These are phyloP conservation scores for Escarpia spicata DNA, from an alignment of 2,888 invertebrate genomes.

Conservation along the genomic window DNA sequence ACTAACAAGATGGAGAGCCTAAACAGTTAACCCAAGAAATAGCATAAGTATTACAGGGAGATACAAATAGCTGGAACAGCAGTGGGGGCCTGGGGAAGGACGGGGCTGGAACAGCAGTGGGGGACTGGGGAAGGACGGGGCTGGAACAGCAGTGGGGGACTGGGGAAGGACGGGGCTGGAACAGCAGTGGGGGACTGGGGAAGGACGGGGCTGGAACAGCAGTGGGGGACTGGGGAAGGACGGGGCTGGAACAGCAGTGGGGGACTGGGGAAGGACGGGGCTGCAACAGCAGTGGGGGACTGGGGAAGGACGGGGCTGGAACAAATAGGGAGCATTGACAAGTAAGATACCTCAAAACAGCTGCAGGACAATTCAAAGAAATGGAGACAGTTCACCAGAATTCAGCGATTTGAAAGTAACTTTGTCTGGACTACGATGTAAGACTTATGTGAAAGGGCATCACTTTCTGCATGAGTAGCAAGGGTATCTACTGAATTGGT, in stretches of 20 bases:
- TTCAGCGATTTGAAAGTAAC: neutral
- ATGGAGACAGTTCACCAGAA: neutral
- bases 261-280: no score
- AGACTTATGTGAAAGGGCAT: constrained; percentile 19
- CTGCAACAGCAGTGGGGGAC: neutral
- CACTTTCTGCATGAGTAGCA: constrained; percentile 14
- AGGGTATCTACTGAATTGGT: neutral
- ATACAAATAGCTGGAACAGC: neutral
- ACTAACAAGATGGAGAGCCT: neutral
- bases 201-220: neutral
- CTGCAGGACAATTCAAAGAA: neutral
- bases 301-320: no score
- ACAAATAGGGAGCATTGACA: neutral
- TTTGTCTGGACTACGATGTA: neutral
- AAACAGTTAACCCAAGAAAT: constrained; percentile 9
- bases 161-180: neutral
- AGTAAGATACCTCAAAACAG: neutral
- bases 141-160: neutral
- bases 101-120: neutral
- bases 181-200: neutral
- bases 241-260: neutral
- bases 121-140: no score
- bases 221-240: no score
- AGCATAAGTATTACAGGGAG: neutral
- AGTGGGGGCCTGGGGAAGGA: no score